Conservation (phyloP, 2,113 vertebrate genomes). For the Eudorcas thomsonii region DNA sequence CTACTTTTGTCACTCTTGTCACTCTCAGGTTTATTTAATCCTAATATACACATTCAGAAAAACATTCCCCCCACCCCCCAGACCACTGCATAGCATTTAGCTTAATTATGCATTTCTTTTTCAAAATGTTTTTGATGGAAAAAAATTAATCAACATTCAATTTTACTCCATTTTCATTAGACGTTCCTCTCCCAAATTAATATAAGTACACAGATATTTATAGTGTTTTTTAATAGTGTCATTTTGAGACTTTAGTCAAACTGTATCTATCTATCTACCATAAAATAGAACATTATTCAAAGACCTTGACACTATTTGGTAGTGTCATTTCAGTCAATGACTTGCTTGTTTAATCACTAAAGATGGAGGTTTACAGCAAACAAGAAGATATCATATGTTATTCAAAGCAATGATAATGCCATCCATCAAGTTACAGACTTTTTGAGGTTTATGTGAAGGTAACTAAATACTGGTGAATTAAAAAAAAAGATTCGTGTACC, state of each 20-base stretch:
- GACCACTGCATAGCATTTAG: not conserved
- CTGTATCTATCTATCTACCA: not conserved
- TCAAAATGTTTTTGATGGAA: not conserved
- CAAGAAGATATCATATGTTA: not conserved
- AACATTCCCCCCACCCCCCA: accelerated
- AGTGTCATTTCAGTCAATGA: not conserved
- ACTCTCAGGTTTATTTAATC: not conserved
- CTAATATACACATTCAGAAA: not conserved
- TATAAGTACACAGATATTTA: not conserved
- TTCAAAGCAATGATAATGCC: not conserved
- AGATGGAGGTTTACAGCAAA: not conserved
- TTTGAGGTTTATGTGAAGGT: not conserved
- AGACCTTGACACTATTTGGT: not conserved
- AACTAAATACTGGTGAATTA: not conserved
- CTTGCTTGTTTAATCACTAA: not conserved
- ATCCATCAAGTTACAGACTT: not conserved
- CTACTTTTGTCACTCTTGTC: not conserved
- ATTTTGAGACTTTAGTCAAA: not conserved
- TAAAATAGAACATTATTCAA: not conserved
- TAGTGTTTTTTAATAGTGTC: not conserved
- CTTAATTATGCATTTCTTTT: not conserved
- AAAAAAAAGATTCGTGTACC: not conserved
- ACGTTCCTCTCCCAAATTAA: not conserved
- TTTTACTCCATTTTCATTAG: not conserved
- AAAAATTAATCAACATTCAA: not conserved